Evolutionary conservation across 30 jellyfish, hydroid and myxozoan genomes (phyloP).

Genomic region (Nemopilema nomurai): DNA sequence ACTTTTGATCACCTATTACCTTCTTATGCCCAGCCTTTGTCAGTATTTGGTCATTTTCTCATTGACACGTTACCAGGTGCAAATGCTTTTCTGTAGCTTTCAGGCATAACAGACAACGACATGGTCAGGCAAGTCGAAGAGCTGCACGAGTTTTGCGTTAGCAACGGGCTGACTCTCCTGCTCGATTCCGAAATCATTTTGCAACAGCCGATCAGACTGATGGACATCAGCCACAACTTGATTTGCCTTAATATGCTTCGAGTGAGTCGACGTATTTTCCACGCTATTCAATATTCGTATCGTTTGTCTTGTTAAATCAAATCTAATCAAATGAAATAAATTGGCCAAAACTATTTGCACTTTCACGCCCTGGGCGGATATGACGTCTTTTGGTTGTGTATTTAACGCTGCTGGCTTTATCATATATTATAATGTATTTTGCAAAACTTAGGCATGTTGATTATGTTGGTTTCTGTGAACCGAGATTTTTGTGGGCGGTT

Average conservation of each 20-base stretch:
- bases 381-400: not conserved
- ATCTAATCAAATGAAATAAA: no score
- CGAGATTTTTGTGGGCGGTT: no score
- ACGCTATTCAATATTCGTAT: not conserved
- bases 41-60: no score
- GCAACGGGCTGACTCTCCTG: conserved; percentile 42
- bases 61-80: no score
- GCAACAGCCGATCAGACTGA: conserved; percentile 53
- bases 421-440: no score
- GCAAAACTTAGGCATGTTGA: no score
- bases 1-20: no score
- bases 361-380: no score
- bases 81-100: conserved; percentile 21
- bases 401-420: no score
- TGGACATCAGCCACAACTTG: conserved; percentile 50
- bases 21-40: no score
- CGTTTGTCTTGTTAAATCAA: not conserved
- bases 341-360: no score
- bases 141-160: conserved; percentile 52
- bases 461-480: no score
- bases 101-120: conserved; percentile 65
- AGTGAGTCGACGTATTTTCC: conserved; percentile 3
- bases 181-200: conserved; percentile 52
- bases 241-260: conserved; percentile 52
- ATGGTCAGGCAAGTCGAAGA: conserved; percentile 58